Percentiles rank a stretch among this genome's conserved stretches.
Evolutionary conservation across 2,113 vertebrate species (phyloP).

Genomic region (Coregonus clupeaformis): DNA sequence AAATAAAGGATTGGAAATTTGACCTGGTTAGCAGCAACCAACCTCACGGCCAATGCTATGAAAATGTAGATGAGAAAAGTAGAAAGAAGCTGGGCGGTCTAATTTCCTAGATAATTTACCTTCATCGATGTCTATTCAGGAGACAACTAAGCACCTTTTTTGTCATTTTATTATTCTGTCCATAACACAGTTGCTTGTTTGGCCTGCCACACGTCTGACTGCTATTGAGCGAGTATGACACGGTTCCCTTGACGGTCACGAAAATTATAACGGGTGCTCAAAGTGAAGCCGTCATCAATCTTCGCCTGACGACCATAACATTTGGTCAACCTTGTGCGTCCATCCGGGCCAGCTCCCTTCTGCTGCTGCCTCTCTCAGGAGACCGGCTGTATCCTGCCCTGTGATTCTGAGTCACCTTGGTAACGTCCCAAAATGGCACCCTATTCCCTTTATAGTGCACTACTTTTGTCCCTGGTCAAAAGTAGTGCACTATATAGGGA

Average conservation of each 20-base stretch:
- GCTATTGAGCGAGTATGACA: not conserved
- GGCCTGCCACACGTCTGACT: not conserved
- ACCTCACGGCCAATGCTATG: slow-evolving; percentile 11
- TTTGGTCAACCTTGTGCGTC: slow-evolving; percentile 16
- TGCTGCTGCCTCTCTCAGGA: not conserved
- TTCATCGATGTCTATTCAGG: not conserved
- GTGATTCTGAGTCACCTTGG: slow-evolving; percentile 19
- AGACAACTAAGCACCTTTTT: not conserved
- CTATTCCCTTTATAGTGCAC: too few relatives aligned
- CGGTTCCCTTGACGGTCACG: too few relatives aligned
- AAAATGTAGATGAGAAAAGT: slow-evolving; percentile 30
- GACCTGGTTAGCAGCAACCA: slow-evolving; percentile 20
- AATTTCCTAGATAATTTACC: not conserved
- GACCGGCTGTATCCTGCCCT: not conserved
- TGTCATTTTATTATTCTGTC: slow-evolving; percentile 18
- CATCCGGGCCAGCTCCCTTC: not conserved
- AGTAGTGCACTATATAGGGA: too few relatives aligned
- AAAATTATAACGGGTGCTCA: not conserved
- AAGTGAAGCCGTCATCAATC: slow-evolving; percentile 31
- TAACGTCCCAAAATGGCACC: too few relatives aligned
- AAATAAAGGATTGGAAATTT: slow-evolving; percentile 44
- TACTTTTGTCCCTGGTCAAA: too few relatives aligned
- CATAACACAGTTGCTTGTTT: not conserved
- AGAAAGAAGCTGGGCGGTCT: not conserved
- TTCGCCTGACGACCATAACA: slow-evolving; percentile 23